phyloP scores from a whole-genome alignment of 2,888 invertebrate genomes.

The Luffia ferchaultella region DNA sequence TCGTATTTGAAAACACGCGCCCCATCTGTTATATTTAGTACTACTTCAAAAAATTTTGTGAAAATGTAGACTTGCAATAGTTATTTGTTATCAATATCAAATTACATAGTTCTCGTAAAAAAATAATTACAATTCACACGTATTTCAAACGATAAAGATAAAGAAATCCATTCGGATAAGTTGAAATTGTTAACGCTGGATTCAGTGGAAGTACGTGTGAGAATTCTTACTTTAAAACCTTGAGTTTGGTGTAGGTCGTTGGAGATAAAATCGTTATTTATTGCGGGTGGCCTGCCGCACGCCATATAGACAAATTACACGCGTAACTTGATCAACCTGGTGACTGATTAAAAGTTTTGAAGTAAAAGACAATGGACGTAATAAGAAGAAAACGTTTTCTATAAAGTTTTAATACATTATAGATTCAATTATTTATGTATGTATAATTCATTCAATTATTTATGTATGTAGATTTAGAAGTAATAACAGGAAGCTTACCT shows the following conservation, averaged over 20 bases:
- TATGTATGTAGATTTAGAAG: no score
- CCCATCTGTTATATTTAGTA: no score
- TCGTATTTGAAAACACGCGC: no score
- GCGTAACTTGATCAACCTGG: constrained; percentile 50
- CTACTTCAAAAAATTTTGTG: no score
- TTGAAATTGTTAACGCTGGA: constrained; percentile 26
- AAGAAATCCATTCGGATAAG: constrained; percentile 4
- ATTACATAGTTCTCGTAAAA: not conserved
- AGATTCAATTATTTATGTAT: no score
- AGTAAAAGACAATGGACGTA: no score
- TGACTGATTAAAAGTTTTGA: constrained; percentile 32
- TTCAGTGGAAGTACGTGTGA: constrained; percentile 54
- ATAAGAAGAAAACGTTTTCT: no score
- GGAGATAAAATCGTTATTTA: constrained; percentile 59
- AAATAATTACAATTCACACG: not conserved
- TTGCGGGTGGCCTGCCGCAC: constrained; percentile 43
- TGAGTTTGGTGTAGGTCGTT: constrained; percentile 25
- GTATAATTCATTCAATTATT: no score
- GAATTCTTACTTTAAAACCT: constrained; percentile 51
- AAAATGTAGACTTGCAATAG: no score
- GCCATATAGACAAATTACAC: constrained; percentile 61
- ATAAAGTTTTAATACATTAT: no score
- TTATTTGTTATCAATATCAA: not conserved
- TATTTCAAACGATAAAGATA: not conserved
- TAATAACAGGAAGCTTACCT: no score